Percentiles rank a stretch among this genome's conserved stretches.
phyloP scores from a whole-genome alignment of 2,113 vertebrate genomes.

The Pseudopipra pipra region DNA sequence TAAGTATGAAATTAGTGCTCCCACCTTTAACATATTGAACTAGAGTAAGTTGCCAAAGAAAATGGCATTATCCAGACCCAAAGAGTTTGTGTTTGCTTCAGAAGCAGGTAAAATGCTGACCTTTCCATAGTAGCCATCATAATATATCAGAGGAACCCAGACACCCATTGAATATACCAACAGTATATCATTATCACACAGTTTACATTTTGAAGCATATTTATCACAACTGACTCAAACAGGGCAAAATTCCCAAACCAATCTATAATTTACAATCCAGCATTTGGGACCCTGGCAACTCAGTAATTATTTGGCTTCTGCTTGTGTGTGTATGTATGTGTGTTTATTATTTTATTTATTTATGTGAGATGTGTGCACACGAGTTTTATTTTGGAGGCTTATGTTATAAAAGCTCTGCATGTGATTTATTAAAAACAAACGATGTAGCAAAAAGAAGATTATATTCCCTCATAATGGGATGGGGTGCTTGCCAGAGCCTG shows the following conservation, averaged over 20 bases:
- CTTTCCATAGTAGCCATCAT: neutral
- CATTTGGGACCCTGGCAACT: neutral
- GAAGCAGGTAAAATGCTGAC: neutral
- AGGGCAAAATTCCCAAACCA: slow-evolving; percentile 4
- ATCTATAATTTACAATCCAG: slow-evolving; percentile 12
- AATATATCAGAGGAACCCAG: neutral
- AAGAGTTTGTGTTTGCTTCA: neutral
- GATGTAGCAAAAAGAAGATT: slow-evolving; percentile 3
- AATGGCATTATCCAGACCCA: neutral
- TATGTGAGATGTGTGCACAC: neutral
- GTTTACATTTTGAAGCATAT: slow-evolving; percentile 5
- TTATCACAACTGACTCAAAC: slow-evolving; percentile 2
- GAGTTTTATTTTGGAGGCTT: slow-evolving; percentile 25
- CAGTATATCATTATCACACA: neutral
- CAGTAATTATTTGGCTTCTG: slow-evolving; percentile 29
- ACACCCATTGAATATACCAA: neutral
- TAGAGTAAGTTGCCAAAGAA: neutral
- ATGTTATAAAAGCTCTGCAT: neutral
- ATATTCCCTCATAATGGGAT: neutral
- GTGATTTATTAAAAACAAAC: slow-evolving; percentile 31
- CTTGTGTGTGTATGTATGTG: neutral
- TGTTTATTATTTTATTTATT: slow-evolving; percentile 52
- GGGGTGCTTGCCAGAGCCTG: neutral
- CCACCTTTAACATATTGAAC: neutral
- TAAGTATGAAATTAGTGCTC: neutral